Base-by-base conservation (phyloP, 2,113 vertebrate genomes). In the Numida meleagris region DNA sequence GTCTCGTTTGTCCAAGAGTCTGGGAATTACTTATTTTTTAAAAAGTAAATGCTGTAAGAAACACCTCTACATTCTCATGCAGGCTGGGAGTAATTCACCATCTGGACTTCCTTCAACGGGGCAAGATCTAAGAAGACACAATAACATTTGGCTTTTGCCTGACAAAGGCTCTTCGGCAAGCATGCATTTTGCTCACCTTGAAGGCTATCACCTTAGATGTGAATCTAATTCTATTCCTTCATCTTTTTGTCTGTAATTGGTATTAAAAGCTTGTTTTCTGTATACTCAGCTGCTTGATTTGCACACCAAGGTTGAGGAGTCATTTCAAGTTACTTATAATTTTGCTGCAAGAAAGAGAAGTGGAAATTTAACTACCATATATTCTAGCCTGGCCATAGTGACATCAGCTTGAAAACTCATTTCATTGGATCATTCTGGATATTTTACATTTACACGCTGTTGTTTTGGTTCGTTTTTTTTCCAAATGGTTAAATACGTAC, bases 321-420 rank as follows among this genome's bases (percentile, higher is more conserved):
- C 67, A 86, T 88, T 82, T 93, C 76, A 94, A 89, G 91, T 89
- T 88, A 94, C 84, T 94, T 94, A 48, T 33, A 83, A 91, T 67
- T 92, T 75, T 91, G 57, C 83, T 93, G 88, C 61, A 82, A 51
- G 57, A 95, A 83, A 94, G 81, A 91, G 38, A 95, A 96, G 85
- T 88, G 83, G n/a, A 68, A 90, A 94, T 90, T 36, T 53, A 95
- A 73, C 87, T 94, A 76, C 40, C 87, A 61, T 55, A 94, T 33
- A 51, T 95, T 87, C 90, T 63, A 95, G 70, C 53, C 74, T 43
- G 80, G 86, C 73, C 57, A 94, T 82, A 82, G 96, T 96, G 96
- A 97, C 96, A 97, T 97, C 96, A 96, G 93, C 95, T 81, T 72
- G 81, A 94, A 96, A 95, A 96, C 95, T 97, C 92, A 83, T 86